These are phyloP conservation scores for Oncopodura yosiiana DNA, from an alignment of 1,140 invertebrate species.

Conservation along the genomic window DNA sequence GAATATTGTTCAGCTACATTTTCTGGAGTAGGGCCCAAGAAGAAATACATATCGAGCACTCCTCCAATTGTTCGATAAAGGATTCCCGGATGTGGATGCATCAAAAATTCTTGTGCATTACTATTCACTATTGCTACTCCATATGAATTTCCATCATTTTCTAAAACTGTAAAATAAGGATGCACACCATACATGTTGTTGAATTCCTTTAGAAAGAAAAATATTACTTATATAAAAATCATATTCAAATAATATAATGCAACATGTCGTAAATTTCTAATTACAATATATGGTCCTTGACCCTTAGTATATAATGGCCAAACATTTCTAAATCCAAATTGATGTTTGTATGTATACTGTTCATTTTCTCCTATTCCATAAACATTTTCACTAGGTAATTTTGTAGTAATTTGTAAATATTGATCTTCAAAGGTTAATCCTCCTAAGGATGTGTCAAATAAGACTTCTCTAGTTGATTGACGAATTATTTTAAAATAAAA, in stretches of 20 bases:
- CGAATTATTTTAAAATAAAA: conserved; percentile 26
- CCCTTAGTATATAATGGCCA: conserved; percentile 20
- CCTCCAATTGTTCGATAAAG: conserved; percentile 38
- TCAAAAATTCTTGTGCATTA: conserved; percentile 31
- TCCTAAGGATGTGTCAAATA: conserved; percentile 43
- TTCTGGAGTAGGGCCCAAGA: conserved; percentile 43
- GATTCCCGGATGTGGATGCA: conserved; percentile 35
- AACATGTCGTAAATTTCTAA: not conserved
- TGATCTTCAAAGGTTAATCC: conserved; percentile 73
- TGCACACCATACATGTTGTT: conserved; percentile 37
- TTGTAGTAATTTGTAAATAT: conserved; percentile 67
- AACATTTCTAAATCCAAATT: conserved; percentile 35
- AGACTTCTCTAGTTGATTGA: not conserved
- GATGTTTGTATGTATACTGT: conserved; percentile 35
- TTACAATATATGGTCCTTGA: conserved; percentile 12
- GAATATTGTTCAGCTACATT: conserved; percentile 46
- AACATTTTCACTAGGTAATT: conserved; percentile 49
- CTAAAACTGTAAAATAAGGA: conserved; percentile 46
- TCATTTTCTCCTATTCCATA: conserved; percentile 45
- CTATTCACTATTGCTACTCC: conserved; percentile 23
- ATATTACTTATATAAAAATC: too few species aligned
- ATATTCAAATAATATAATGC: not conserved
- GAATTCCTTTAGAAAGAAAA: conserved; percentile 5
- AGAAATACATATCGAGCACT: conserved; percentile 43
- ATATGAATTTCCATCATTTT: conserved; percentile 37